Percentiles rank a stretch among this genome's conserved stretches.
phyloP scores from a whole-genome alignment of 2,797 vertebrate genomes.

The Geotrypetes seraphini region DNA sequence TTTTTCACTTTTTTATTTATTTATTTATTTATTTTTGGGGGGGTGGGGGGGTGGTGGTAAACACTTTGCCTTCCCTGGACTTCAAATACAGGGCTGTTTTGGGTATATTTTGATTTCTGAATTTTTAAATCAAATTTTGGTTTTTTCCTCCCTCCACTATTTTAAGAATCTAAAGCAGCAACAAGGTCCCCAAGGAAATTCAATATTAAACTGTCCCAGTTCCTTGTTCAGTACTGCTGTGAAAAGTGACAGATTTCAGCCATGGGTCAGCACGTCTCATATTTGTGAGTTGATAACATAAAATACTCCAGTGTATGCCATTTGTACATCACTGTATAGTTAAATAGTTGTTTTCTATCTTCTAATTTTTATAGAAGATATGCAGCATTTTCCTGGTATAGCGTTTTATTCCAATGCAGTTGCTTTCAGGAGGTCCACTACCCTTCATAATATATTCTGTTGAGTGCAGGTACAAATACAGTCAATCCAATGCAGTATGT shows the following conservation, averaged over 20 bases:
- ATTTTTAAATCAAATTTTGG: slow-evolving; percentile 40
- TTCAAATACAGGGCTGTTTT: slow-evolving; percentile 37
- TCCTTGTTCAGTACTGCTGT: slow-evolving; percentile 75
- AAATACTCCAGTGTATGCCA: not conserved
- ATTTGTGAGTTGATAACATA: slow-evolving; percentile 14
- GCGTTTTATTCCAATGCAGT: no score
- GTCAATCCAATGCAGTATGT: slow-evolving; percentile 10
- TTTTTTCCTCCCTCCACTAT: slow-evolving; percentile 48
- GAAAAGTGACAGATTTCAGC: slow-evolving; percentile 66
- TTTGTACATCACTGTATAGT: not conserved
- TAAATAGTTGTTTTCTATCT: no score
- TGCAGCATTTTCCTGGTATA: no score
- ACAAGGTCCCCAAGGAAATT: slow-evolving; percentile 72
- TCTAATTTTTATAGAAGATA: no score
- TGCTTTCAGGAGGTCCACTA: no score
- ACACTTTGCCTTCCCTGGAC: slow-evolving; percentile 45
- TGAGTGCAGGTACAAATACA: no score
- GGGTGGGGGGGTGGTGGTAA: no score
- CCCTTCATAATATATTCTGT: no score
- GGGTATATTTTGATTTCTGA: slow-evolving; percentile 39
- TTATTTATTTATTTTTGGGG: no score
- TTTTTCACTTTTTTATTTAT: no score
- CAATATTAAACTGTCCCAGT: slow-evolving; percentile 64
- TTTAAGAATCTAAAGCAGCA: slow-evolving; percentile 78
- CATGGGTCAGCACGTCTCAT: slow-evolving; percentile 56